Base-by-base conservation (phyloP, 2,113 vertebrate species). In the Uropsilus gracilis region DNA sequence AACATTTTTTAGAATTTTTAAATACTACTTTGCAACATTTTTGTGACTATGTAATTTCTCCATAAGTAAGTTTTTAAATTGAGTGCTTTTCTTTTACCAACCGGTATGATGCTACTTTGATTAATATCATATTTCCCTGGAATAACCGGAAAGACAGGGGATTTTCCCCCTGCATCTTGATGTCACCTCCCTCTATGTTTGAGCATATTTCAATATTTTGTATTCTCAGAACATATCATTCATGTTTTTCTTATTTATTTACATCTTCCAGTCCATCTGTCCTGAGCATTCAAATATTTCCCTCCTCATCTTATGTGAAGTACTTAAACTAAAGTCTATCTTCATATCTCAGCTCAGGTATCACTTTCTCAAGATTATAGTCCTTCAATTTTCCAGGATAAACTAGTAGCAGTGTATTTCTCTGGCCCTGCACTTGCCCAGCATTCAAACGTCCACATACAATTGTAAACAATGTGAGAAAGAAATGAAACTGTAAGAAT, bases 281-380 rank as follows among this genome's bases (percentile, higher is more conserved):
- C 16, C 73, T 82, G 13, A 72, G 11, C 6, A 59, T 86, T 72
- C 6, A 55, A 46, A 39, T 82, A 7, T 0, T 28, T 46, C 3
- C 0, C 1, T 66, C 26, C 1, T 73, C 0, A 63, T 3, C 13
- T 11, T 39, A 11, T 73, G 5, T 75, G 10, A 48, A 24, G 0
- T 71, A 57, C 66, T 89, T 68, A 83, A 83, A 68, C 44, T 24
- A 30, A 34, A 69, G 9, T 48, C 28, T 13, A 7, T 24, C 20
- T 86, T 66, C 32, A 18, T 61, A 42, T 53, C 7, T 84, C 16
- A 73, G 34, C 6, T 71, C 13, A 8, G 8, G 44, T 48, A 1
- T 30, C 20, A 37, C 53, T 81, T 95, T 59, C 39, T 53, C 32
- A 90, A 46, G 1, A 11, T 6, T 26, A 30, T 5, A 24, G 48